Evolutionary conservation across 2,888 invertebrate species (phyloP).

Genomic region (Harpalus rufipes): DNA sequence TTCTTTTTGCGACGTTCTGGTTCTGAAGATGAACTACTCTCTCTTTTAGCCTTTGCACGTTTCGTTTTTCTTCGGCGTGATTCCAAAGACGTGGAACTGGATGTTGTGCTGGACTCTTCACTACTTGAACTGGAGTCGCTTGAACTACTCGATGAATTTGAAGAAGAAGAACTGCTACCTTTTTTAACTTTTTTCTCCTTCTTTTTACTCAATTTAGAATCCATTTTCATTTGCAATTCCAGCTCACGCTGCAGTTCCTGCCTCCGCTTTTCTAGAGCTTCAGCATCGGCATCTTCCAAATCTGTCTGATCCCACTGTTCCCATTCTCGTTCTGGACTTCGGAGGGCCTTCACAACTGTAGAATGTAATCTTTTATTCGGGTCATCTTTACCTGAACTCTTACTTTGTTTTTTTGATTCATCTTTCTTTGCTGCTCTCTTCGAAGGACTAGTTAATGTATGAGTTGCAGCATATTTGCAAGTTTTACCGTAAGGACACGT

Average conservation of each 20-base stretch:
- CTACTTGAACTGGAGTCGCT: conserved; percentile 83
- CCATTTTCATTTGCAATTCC: conserved; percentile 88
- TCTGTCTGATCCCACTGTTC: conserved; percentile 89
- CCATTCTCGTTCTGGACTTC: conserved; percentile 82
- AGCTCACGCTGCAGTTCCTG: conserved; percentile 88
- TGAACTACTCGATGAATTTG: conserved; percentile 82
- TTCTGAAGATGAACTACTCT: conserved; percentile 68
- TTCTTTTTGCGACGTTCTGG: conserved; percentile 76
- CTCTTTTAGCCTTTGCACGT: conserved; percentile 74
- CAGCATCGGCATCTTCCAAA: conserved; percentile 89
- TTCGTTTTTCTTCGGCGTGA: conserved; percentile 74
- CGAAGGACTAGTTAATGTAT: conserved; percentile 87
- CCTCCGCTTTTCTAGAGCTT: conserved; percentile 87
- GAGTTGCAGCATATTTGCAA: conserved; percentile 87
- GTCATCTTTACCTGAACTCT: conserved; percentile 79
- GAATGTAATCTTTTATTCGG: conserved; percentile 83
- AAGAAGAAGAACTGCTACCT: conserved; percentile 85
- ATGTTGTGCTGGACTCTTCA: conserved; percentile 83
- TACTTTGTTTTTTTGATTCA: conserved; percentile 75
- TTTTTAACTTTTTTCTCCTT: conserved; percentile 84
- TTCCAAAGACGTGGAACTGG: conserved; percentile 79
- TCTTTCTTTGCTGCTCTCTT: conserved; percentile 85
- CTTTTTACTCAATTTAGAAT: conserved; percentile 83
- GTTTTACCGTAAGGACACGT: conserved; percentile 88
- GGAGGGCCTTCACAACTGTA: conserved; percentile 80